Percentiles rank a stretch among this genome's conserved stretches.
Evolutionary conservation across 2,797 vertebrate genomes (phyloP).

Genomic region (Alcedo quadribrachys): DNA sequence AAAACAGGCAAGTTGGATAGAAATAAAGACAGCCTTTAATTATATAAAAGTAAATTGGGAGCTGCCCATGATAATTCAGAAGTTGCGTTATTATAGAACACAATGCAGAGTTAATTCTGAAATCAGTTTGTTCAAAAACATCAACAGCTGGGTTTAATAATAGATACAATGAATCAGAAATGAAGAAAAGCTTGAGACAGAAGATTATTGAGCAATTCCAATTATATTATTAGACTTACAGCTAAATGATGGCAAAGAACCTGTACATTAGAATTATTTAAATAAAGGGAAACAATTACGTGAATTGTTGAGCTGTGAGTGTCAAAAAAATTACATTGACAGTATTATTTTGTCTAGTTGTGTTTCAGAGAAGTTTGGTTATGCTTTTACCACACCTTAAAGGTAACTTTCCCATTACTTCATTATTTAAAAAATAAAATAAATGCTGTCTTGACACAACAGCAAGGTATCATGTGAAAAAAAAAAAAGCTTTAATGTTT

Average conservation of each 20-base stretch:
- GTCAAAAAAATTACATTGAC: background rate
- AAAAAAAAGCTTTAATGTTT: background rate
- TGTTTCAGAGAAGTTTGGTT: background rate
- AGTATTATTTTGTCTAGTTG: background rate
- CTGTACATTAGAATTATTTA: conserved; percentile 43
- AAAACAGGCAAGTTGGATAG: conserved; percentile 75
- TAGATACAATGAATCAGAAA: conserved; percentile 77
- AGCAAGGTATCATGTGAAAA: background rate
- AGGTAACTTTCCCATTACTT: background rate
- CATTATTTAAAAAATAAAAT: background rate
- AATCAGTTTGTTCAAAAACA: conserved; percentile 81
- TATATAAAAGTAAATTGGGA: conserved; percentile 84
- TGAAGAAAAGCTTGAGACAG: conserved; percentile 74
- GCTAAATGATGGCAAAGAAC: conserved; percentile 30
- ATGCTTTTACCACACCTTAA: background rate
- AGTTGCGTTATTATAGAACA: conserved; percentile 77
- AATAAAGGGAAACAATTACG: conserved; percentile 33
- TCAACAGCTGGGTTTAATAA: conserved; percentile 83
- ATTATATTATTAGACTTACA: conserved; percentile 77
- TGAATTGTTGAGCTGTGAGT: background rate
- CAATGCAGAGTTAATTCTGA: conserved; percentile 80
- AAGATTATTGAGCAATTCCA: conserved; percentile 75
- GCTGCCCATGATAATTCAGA: conserved; percentile 77
- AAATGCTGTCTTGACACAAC: background rate
- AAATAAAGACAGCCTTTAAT: conserved; percentile 83